Evolutionary conservation across 2,888 invertebrate genomes (phyloP).

Genomic region (Helicoverpa assulta): DNA sequence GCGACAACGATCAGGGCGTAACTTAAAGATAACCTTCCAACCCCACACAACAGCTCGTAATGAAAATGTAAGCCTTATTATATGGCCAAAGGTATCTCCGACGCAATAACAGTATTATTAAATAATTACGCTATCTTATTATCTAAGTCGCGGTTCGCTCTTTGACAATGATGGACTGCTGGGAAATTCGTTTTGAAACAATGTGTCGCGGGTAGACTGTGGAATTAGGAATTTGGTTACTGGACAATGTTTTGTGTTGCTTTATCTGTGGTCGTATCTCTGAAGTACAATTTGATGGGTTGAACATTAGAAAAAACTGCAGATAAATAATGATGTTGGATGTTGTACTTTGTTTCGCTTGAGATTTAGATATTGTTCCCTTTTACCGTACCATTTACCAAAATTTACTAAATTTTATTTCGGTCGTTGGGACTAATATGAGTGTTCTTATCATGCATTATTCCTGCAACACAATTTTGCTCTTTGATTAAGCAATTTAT

Average conservation of each 20-base stretch:
- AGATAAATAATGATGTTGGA: too few relatives aligned
- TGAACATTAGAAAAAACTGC: too few relatives aligned
- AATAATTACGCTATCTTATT: slow-evolving; percentile 54
- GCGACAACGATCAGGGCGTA: slow-evolving; percentile 76
- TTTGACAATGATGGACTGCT: slow-evolving; percentile 37
- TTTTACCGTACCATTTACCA: too few relatives aligned
- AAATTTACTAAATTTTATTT: too few relatives aligned
- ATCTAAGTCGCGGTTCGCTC: slow-evolving; percentile 37
- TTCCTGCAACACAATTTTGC: slow-evolving; percentile 46
- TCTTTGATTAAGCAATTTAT: slow-evolving; percentile 51
- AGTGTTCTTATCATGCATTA: slow-evolving; percentile 36
- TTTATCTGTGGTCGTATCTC: neutral
- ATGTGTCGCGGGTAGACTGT: slow-evolving; percentile 29
- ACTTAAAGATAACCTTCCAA: slow-evolving; percentile 74
- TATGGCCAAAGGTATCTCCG: slow-evolving; percentile 46
- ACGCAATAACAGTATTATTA: slow-evolving; percentile 51
- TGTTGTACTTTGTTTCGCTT: too few relatives aligned
- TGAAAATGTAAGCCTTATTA: slow-evolving; percentile 71
- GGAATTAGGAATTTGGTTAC: slow-evolving; percentile 18
- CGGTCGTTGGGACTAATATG: slow-evolving; percentile 27
- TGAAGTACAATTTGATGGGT: neutral
- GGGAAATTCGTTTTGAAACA: slow-evolving; percentile 43
- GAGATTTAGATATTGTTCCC: too few relatives aligned
- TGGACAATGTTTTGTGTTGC: neutral
- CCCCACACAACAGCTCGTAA: slow-evolving; percentile 69